Conservation (phyloP, 2,113 vertebrate genomes). For the Sapayoa aenigma region DNA sequence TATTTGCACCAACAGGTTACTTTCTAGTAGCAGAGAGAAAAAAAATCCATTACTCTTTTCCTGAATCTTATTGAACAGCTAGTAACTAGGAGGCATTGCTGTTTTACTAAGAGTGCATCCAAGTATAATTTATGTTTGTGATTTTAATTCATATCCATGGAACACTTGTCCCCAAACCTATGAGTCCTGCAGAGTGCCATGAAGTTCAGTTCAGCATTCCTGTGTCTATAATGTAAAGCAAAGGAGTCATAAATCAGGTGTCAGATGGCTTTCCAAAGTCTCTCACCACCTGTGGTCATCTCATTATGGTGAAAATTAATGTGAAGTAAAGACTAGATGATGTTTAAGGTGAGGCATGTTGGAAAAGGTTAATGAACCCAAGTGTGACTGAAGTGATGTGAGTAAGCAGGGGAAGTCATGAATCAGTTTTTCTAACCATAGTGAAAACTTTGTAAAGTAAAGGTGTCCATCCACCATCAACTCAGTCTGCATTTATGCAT, state of each 20-base stretch:
- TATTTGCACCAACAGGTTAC: background rate
- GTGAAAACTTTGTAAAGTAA: background rate
- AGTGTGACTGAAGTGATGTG: background rate
- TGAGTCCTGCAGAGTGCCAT: background rate
- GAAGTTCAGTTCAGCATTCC: background rate
- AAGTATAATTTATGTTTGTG: background rate
- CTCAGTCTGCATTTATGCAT: rapidly evolving
- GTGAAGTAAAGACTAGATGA: background rate
- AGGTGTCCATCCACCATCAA: background rate
- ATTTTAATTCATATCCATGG: background rate
- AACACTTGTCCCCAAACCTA: background rate
- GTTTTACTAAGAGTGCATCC: background rate
- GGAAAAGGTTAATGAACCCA: background rate
- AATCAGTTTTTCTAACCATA: background rate
- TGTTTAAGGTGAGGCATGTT: background rate
- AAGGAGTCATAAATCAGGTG: background rate
- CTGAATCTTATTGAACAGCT: background rate
- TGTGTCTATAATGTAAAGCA: background rate
- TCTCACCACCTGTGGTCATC: background rate
- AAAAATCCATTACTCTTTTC: background rate
- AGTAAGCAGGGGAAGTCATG: background rate
- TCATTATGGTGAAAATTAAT: background rate
- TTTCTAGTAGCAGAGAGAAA: background rate
- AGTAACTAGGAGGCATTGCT: background rate
- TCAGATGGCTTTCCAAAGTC: background rate